Evolutionary conservation across 2,113 vertebrate species (phyloP).

Genomic region (Gallinago paraguaiae): DNA sequence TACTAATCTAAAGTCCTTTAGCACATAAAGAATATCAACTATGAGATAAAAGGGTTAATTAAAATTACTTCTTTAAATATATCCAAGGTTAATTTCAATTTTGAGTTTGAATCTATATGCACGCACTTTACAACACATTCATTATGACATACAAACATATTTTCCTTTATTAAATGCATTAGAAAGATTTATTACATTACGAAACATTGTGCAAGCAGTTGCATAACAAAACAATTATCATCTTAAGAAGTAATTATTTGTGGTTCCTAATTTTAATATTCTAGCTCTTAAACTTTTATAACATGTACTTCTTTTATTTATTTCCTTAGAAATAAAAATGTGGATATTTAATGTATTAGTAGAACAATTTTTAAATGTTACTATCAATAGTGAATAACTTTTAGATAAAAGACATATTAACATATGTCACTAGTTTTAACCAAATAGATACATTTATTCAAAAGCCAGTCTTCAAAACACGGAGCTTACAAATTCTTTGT

Average conservation of each 20-base stretch:
- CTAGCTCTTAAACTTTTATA: background rate
- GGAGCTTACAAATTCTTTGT: background rate
- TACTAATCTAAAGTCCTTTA: background rate
- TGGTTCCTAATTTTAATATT: constrained; percentile 1
- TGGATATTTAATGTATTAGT: background rate
- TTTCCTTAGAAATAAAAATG: background rate
- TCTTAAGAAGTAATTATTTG: background rate
- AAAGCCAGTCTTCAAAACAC: background rate
- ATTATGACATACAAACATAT: background rate
- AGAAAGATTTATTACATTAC: background rate
- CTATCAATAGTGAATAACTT: background rate
- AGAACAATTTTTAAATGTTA: background rate
- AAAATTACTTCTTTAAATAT: constrained; percentile 33
- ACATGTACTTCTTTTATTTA: background rate
- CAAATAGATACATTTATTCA: background rate
- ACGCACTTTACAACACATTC: background rate
- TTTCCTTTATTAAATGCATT: background rate
- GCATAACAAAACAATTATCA: background rate
- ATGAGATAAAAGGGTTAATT: background rate
- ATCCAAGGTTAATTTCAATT: constrained; percentile 28
- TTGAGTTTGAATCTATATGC: background rate
- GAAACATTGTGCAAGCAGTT: background rate
- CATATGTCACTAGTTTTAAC: background rate
- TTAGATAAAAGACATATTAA: background rate
- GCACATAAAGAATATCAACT: background rate